Conservation (phyloP, 2,113 vertebrate species). For the Conger conger region DNA sequence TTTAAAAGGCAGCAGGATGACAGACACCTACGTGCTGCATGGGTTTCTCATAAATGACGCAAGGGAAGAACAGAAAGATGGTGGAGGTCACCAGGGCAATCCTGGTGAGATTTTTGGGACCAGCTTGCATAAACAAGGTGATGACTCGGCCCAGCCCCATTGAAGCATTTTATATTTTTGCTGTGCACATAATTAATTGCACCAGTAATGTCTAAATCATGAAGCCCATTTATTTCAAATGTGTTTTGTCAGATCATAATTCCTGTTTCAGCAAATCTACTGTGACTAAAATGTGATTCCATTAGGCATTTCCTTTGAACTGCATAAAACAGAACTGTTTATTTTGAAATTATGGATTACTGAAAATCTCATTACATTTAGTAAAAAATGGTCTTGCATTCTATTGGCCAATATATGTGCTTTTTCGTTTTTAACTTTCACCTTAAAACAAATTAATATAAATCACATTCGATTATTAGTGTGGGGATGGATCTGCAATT, state of each 20-base stretch:
- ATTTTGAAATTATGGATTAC: not conserved
- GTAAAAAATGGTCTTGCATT: not conserved
- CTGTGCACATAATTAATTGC: not conserved
- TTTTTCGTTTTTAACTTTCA: not conserved
- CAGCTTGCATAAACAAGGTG: slow-evolving; percentile 11
- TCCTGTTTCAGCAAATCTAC: not conserved
- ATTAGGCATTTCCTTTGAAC: not conserved
- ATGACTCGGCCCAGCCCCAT: not conserved
- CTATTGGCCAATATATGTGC: not conserved
- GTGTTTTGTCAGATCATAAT: not conserved
- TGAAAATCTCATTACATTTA: not conserved
- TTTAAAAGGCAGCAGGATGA: not conserved
- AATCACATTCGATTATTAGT: not conserved
- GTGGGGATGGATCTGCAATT: not conserved
- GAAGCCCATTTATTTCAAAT: not conserved
- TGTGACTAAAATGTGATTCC: slow-evolving; percentile 4
- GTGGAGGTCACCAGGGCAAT: not conserved
- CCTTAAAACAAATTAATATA: no score
- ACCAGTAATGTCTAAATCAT: slow-evolving; percentile 5
- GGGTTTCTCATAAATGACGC: not conserved
- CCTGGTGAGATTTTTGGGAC: not conserved
- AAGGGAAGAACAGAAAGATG: not conserved
- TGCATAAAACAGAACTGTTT: not conserved
- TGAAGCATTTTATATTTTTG: not conserved
- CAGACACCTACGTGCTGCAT: not conserved